These are phyloP conservation scores for Holothuria leucospilota DNA, from an alignment of 53 echinoderm and acorn worm species.

Conservation along the genomic window DNA sequence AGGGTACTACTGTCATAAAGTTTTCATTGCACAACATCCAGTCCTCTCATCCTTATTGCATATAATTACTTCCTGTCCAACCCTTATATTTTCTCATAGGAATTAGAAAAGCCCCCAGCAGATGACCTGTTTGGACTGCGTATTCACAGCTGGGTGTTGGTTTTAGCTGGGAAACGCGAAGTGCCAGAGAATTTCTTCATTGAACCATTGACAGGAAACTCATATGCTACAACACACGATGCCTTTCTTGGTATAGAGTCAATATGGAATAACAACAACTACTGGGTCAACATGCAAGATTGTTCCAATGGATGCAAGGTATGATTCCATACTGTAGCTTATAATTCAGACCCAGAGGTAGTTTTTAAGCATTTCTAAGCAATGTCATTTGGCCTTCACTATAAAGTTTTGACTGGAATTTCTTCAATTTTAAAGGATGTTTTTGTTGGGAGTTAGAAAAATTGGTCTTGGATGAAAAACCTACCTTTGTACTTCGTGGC, in stretches of 20 bases:
- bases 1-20: no score
- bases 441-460: no score
- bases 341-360: no score
- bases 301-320: slow-evolving; percentile 99
- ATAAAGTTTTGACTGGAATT: no score
- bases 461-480: no score
- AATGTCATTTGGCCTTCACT: no score
- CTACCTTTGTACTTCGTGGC: no score
- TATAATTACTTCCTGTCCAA: no score
- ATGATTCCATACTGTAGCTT: background rate
- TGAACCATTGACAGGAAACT: slow-evolving; percentile 95
- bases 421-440: no score
- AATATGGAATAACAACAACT: slow-evolving; percentile 96
- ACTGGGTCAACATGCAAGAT: slow-evolving; percentile 99
- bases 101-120: slow-evolving; percentile 89
- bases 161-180: slow-evolving; percentile 92
- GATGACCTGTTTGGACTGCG: slow-evolving; percentile 95
- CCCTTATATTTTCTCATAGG: slow-evolving; percentile 54
- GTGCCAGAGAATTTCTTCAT: slow-evolving; percentile 99
- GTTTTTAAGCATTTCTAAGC: background rate
- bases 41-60: no score
- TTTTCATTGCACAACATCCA: no score
- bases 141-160: slow-evolving; percentile 97
- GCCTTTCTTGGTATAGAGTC: slow-evolving; percentile 94
- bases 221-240: slow-evolving; percentile 81